These are phyloP conservation scores for Stratiomys singularior DNA, from an alignment of 2,888 invertebrate species.

Conservation along the genomic window DNA sequence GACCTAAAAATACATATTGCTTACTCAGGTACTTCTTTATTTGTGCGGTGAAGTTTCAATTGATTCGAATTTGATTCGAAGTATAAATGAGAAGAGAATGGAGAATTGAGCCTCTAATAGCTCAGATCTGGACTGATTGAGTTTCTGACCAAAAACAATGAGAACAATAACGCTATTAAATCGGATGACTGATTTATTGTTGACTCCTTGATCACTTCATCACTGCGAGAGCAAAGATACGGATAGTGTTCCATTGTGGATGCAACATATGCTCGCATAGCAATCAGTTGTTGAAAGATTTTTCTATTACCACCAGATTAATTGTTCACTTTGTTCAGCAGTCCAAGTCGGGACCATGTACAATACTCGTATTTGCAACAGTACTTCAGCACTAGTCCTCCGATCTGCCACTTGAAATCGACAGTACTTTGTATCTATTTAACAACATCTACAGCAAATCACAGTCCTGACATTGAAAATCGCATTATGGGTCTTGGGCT, in stretches of 20 bases:
- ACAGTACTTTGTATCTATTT: not conserved
- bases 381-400: not conserved
- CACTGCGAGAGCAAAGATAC: not conserved
- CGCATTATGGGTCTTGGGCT: not conserved
- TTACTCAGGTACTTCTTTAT: too few species aligned
- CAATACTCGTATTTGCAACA: not conserved
- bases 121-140: not conserved
- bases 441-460: not conserved
- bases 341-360: not conserved
- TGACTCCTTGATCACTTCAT: not conserved
- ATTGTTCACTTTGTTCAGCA: not conserved
- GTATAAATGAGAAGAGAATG: too few species aligned
- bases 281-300: not conserved
- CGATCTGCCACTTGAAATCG: not conserved
- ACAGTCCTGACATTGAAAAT: not conserved
- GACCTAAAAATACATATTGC: too few species aligned
- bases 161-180: not conserved
- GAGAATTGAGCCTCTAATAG: too few species aligned
- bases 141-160: not conserved
- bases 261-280: not conserved
- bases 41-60: too few species aligned
- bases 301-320: slow-evolving; percentile 2
- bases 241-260: not conserved
- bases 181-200: not conserved
- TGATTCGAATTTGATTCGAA: too few species aligned